Conservation (phyloP, 1,140 invertebrate species). For the Nasonia giraulti region DNA sequence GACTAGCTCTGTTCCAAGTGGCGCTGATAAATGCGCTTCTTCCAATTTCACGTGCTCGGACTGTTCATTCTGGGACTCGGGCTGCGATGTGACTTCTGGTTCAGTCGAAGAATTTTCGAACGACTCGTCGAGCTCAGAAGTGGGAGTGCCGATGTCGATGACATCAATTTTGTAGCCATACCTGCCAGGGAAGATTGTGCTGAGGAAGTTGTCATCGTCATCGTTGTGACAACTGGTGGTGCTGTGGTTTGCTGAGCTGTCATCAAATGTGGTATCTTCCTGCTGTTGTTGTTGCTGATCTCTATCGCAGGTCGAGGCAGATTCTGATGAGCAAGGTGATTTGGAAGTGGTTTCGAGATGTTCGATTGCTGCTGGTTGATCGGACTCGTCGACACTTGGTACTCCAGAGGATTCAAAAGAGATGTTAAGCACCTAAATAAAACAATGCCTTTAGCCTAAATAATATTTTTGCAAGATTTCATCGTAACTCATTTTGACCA, state of each 20-base stretch:
- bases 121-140: constrained; percentile 33
- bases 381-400: background rate
- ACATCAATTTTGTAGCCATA: constrained; percentile 38
- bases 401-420: constrained; percentile 33
- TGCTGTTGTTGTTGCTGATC: constrained; percentile 14
- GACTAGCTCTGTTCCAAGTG: constrained; percentile 71
- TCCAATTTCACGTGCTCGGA: constrained; percentile 74
- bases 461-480: too few relatives aligned
- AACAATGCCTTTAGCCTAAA: background rate
- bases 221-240: background rate
- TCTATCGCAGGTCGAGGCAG: background rate
- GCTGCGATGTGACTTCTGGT: constrained; percentile 42
- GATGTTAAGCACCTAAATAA: constrained; percentile 29
- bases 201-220: constrained; percentile 18
- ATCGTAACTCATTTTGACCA: too few relatives aligned
- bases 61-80: constrained; percentile 53
- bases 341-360: background rate
- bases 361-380: constrained; percentile 51
- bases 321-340: background rate
- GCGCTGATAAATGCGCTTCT: constrained; percentile 74
- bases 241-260: background rate
- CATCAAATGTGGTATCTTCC: background rate
- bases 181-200: constrained; percentile 36
- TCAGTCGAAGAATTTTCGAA: background rate
- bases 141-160: constrained; percentile 43